These are phyloP conservation scores for Chaenocephalus aceratus DNA, from an alignment of 2,113 vertebrate species.

Conservation along the genomic window DNA sequence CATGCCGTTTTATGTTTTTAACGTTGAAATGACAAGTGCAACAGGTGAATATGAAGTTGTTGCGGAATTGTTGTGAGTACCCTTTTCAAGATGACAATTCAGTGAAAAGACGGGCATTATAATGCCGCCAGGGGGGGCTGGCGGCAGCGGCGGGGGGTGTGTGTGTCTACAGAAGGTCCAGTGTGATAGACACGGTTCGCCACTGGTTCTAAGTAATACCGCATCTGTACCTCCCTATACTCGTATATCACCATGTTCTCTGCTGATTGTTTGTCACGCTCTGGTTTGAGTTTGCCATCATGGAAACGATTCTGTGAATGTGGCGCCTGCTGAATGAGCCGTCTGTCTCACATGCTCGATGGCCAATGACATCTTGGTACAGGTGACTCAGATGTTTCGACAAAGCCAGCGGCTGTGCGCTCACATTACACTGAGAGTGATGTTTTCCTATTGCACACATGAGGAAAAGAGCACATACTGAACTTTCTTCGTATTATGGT, in stretches of 20 bases:
- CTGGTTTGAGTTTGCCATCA: slow-evolving; percentile 11
- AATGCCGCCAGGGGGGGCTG: no score
- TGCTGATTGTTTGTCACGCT: not conserved
- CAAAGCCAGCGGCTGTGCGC: not conserved
- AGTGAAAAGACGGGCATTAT: no score
- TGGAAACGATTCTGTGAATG: not conserved
- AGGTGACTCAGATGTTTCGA: slow-evolving; percentile 19
- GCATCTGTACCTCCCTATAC: not conserved
- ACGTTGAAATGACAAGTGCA: no score
- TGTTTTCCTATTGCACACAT: not conserved
- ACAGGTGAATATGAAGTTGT: no score
- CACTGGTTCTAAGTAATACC: not conserved
- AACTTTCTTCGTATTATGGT: slow-evolving; percentile 2
- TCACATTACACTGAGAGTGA: slow-evolving; percentile 3
- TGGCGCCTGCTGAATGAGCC: not conserved
- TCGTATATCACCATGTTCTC: slow-evolving; percentile 5
- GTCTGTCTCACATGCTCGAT: not conserved
- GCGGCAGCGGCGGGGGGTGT: no score
- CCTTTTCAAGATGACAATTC: no score
- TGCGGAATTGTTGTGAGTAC: no score
- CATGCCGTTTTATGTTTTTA: no score
- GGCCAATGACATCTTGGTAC: slow-evolving; percentile 24
- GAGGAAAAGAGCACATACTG: slow-evolving; percentile 1
- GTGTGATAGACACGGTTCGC: no score
- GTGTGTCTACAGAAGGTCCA: no score